Evolutionary conservation across 2,888 invertebrate genomes (phyloP).

Genomic region (Leptopilina myrica): DNA sequence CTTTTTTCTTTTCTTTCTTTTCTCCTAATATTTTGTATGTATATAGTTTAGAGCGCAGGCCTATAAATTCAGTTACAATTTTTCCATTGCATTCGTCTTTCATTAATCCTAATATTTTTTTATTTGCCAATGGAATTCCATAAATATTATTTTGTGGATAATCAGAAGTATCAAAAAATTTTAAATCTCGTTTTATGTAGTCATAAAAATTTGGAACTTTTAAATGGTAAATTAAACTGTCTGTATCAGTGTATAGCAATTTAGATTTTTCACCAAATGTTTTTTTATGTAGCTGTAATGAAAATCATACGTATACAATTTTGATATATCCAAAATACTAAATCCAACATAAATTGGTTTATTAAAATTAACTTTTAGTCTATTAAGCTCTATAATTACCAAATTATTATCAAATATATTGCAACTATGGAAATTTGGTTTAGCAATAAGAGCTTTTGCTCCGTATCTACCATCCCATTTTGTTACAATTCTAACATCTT

Average conservation of each 20-base stretch:
- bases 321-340: slow-evolving; percentile 72
- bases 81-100: slow-evolving; percentile 66
- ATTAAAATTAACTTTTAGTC: slow-evolving; percentile 62
- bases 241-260: slow-evolving; percentile 65
- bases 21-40: slow-evolving; percentile 49
- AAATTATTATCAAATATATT: slow-evolving; percentile 69
- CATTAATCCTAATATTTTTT: slow-evolving; percentile 66
- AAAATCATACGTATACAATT: slow-evolving; percentile 72
- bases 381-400: slow-evolving; percentile 66
- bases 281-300: slow-evolving; percentile 68
- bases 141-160: slow-evolving; percentile 45
- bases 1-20: slow-evolving; percentile 51
- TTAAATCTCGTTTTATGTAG: slow-evolving; percentile 22
- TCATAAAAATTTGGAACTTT: slow-evolving; percentile 60
- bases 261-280: slow-evolving; percentile 43
- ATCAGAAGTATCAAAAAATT: slow-evolving; percentile 53
- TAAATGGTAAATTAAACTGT: slow-evolving; percentile 65
- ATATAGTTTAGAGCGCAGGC: slow-evolving; percentile 53
- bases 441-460: slow-evolving; percentile 65
- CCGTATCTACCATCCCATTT: slow-evolving; percentile 67
- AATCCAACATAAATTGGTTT: slow-evolving; percentile 74
- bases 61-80: slow-evolving; percentile 64
- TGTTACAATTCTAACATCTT: slow-evolving; percentile 65
- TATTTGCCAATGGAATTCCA: slow-evolving; percentile 46
- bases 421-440: slow-evolving; percentile 65